Percentiles rank a stretch among this genome's conserved stretches.
Evolutionary conservation across 2,888 invertebrate genomes (phyloP).

Genomic region (Amphimallon solstitiale): DNA sequence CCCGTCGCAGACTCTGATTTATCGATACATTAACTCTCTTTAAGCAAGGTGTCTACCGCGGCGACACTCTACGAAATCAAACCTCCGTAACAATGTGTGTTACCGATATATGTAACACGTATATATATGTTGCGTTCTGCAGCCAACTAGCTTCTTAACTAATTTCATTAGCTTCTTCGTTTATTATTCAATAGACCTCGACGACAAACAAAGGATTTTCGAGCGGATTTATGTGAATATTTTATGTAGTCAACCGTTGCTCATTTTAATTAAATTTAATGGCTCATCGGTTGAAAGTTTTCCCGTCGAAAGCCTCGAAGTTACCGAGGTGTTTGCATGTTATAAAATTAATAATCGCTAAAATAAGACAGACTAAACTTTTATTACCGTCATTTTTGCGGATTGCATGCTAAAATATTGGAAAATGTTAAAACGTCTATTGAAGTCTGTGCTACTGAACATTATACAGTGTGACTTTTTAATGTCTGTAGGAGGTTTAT

Average conservation of each 20-base stretch:
- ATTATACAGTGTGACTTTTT: no score
- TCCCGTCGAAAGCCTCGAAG: background rate
- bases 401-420: background rate
- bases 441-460: no score
- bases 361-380: background rate
- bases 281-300: slow-evolving; percentile 16
- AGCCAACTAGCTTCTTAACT: slow-evolving; percentile 34
- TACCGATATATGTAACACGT: no score
- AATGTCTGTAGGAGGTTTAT: no score
- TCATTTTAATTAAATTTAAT: slow-evolving; percentile 31
- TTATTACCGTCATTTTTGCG: background rate
- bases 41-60: slow-evolving; percentile 25
- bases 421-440: no score
- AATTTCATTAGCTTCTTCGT: slow-evolving; percentile 40
- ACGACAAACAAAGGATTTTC: slow-evolving; percentile 40
- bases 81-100: slow-evolving; percentile 2
- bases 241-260: slow-evolving; percentile 21
- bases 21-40: slow-evolving; percentile 53
- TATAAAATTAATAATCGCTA: background rate
- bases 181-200: slow-evolving; percentile 42
- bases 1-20: slow-evolving; percentile 51
- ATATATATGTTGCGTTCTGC: background rate
- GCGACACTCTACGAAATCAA: slow-evolving; percentile 11
- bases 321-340: background rate
- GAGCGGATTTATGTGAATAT: slow-evolving; percentile 34